Conservation (phyloP, 2,797 vertebrate species). For the Enteromius thamalakanensis region DNA sequence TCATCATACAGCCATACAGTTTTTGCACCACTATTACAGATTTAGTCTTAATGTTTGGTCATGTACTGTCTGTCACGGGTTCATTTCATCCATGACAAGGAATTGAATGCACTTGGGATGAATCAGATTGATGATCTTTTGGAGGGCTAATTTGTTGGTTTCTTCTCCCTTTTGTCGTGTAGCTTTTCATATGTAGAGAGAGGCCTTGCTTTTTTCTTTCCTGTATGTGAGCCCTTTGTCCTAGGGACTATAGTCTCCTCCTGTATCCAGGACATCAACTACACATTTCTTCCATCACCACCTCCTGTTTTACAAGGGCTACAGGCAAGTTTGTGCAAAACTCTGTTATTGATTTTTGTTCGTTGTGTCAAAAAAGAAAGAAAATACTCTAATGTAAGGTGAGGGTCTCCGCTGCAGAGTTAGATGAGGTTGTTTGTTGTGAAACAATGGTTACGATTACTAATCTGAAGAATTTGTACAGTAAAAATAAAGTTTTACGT, state of each 20-base stretch:
- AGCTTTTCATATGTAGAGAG: slow-evolving; percentile 22
- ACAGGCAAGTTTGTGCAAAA: slow-evolving; percentile 78
- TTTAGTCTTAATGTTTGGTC: slow-evolving; percentile 10
- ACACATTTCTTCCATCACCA: slow-evolving; percentile 34
- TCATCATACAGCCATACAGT: not conserved
- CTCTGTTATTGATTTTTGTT: slow-evolving; percentile 75
- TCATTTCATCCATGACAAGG: slow-evolving; percentile 1
- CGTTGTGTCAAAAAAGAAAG: slow-evolving; percentile 57
- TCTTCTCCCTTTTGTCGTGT: slow-evolving; percentile 8
- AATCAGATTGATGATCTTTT: slow-evolving; percentile 8
- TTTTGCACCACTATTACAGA: slow-evolving; percentile 7
- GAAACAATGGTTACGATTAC: slow-evolving; percentile 80
- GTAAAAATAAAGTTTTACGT: slow-evolving; percentile 82
- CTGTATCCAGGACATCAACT: slow-evolving; percentile 24
- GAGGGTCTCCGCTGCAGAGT: slow-evolving; percentile 60
- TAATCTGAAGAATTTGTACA: slow-evolving; percentile 90
- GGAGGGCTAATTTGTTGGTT: slow-evolving; percentile 26
- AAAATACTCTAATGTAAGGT: slow-evolving; percentile 52
- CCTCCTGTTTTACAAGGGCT: slow-evolving; percentile 69
- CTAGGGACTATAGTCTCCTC: slow-evolving; percentile 29
- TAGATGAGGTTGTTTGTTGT: slow-evolving; percentile 68
- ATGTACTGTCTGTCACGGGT: not conserved
- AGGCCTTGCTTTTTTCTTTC: slow-evolving; percentile 47
- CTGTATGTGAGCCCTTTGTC: slow-evolving; percentile 39
- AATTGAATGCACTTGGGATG: slow-evolving; percentile 31